phyloP scores from a whole-genome alignment of 2,113 vertebrate genomes.

The Tachuris rubrigastra region DNA sequence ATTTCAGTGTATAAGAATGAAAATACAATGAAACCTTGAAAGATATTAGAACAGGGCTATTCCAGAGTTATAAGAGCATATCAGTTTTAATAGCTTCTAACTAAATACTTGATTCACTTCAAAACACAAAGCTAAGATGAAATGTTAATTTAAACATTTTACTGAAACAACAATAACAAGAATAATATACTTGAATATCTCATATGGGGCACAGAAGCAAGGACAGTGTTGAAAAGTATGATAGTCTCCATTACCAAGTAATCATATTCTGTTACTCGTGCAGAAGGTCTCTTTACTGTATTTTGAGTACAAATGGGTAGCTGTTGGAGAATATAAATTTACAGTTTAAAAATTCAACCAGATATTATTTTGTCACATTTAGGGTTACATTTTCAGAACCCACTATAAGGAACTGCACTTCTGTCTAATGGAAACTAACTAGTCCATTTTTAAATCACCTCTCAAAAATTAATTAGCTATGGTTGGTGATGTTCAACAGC shows the following conservation, averaged over 20 bases:
- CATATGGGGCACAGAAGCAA: background rate
- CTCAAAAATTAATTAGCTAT: background rate
- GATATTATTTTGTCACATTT: background rate
- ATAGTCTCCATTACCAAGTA: background rate
- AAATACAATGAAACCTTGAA: background rate
- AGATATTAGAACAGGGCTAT: background rate
- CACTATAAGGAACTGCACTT: background rate
- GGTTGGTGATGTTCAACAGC: background rate
- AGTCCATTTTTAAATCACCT: background rate
- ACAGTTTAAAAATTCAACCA: background rate
- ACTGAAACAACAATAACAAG: background rate
- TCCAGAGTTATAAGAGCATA: background rate
- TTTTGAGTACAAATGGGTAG: background rate
- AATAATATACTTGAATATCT: background rate
- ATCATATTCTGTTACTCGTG: background rate
- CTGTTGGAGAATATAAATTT: background rate
- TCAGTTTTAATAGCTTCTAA: background rate
- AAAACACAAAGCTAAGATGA: background rate
- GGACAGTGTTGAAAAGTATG: background rate
- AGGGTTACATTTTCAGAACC: background rate
- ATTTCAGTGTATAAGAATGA: background rate
- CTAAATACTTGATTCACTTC: background rate
- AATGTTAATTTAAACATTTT: background rate
- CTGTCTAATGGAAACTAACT: background rate
- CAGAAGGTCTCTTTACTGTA: background rate